Base-by-base conservation (phyloP, 1,140 invertebrate genomes). In the Drosophila sulfurigaster region DNA sequence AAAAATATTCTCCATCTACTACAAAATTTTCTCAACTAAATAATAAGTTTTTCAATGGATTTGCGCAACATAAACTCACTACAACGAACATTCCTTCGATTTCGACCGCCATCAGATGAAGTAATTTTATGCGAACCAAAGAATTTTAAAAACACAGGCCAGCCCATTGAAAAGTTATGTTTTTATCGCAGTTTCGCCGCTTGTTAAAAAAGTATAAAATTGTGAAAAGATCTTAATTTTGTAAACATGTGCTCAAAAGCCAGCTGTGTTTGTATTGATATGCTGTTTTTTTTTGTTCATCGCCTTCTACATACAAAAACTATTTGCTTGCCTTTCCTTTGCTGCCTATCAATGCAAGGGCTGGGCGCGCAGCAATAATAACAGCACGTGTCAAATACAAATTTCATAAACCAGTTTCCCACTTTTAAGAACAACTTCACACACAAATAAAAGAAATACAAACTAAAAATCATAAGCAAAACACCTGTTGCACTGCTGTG, bases 301-400 rank as follows among this genome's bases (percentile, higher is more conserved):
- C 2, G 35, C 35, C 35, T 30, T 1, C 25, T 38, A 45, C 16
- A 35, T 38, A 45, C 16, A 35, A 15, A 43, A 35, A 30, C 57
- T 28, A 28, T 8, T 46, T 56, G 41, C 35, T 45, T 54, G 38
- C n/a, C 41, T 62, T 70, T 48, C 45, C 56, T 69, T 69, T 59
- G 46, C 15, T 54, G 49, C 49, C 38, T 85, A 85, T 86, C 82
- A 86, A 78, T 75, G 70, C 62, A 71, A 58, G 41, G 58, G 82
- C 82, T 81, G 82, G 82, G 82, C 87, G 67, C 74, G 63, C 78
- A 87, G 82, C 62, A 87, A 79, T 65, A 52, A n/a, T 11, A 63
- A 8, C 63, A 10, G 28, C 62, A 46, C 59, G 43, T 57, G 52
- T 57, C 7, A 60, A 70, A 59, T 16, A 48, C 32, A 56, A 56